Evolutionary conservation across 2,888 invertebrate species (phyloP).

Genomic region (Penaeus monodon): DNA sequence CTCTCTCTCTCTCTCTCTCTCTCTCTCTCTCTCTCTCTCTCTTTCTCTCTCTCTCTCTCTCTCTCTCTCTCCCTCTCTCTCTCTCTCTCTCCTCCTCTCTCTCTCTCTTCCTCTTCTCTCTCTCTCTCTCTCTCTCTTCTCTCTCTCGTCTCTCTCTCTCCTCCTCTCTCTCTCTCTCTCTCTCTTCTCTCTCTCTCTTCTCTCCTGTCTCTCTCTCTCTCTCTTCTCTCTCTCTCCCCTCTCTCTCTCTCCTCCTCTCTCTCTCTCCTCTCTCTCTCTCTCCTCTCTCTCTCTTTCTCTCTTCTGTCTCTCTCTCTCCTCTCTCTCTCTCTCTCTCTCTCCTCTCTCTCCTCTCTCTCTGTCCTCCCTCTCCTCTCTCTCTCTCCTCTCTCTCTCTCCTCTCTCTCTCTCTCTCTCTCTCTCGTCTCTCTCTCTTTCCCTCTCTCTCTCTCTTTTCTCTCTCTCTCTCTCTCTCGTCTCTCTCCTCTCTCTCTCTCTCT

Average conservation of each 20-base stretch:
- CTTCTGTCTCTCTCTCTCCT: background rate
- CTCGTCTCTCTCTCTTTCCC: background rate
- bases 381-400: background rate
- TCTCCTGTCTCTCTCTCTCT: too few relatives aligned
- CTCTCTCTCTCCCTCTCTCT: background rate
- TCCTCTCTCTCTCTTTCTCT: too few relatives aligned
- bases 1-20: too few relatives aligned
- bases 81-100: background rate
- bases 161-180: too few relatives aligned
- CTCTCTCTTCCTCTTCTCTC: background rate
- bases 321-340: fast-evolving
- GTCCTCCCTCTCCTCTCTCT: background rate
- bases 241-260: too few relatives aligned
- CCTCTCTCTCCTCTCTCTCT: background rate
- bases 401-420: too few relatives aligned
- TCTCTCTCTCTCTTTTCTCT: too few relatives aligned
- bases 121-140: too few relatives aligned
- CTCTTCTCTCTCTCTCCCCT: background rate
- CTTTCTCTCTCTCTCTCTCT: background rate
- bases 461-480: too few relatives aligned
- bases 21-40: background rate
- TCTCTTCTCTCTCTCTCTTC: background rate
- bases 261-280: too few relatives aligned
- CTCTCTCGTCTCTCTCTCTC: too few relatives aligned
- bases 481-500: too few relatives aligned